These are phyloP conservation scores for Tauraco erythrolophus DNA, from an alignment of 2,113 vertebrate species.

Conservation along the genomic window DNA sequence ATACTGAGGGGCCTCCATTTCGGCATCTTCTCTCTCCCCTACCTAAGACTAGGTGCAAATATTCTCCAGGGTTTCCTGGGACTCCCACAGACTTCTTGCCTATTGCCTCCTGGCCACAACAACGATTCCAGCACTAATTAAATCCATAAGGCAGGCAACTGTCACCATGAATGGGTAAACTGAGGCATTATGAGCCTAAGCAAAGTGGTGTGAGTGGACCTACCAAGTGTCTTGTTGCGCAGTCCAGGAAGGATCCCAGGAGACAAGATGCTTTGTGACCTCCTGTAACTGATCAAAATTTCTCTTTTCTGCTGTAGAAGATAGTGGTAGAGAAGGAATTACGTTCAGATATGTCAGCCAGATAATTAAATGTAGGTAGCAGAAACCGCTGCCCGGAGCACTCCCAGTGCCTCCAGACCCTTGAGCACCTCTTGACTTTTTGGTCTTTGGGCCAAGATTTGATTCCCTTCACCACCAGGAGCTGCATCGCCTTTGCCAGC, in stretches of 20 bases:
- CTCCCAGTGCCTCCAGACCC: not conserved
- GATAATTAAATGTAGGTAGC: not conserved
- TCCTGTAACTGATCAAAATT: not conserved
- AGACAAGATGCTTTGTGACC: not conserved
- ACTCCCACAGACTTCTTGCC: not conserved
- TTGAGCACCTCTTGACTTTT: not conserved
- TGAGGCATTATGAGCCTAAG: not conserved
- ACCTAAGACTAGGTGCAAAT: not conserved
- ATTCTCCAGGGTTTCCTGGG: not conserved
- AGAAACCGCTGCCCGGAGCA: not conserved
- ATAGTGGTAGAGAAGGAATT: not conserved
- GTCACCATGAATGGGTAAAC: not conserved
- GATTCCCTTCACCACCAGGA: not conserved
- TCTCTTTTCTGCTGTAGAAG: not conserved
- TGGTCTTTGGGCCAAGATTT: not conserved
- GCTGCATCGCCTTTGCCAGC: not conserved
- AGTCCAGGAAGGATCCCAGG: not conserved
- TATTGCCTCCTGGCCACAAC: not conserved
- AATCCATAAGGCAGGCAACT: not conserved
- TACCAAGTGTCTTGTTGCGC: fast-evolving
- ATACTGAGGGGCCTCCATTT: not conserved
- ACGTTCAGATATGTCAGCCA: not conserved
- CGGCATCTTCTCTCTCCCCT: not conserved
- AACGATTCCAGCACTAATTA: not conserved
- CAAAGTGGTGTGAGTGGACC: not conserved